These are phyloP conservation scores for Mormyrus proboscirostris DNA, from an alignment of 2,797 vertebrate genomes.

Conservation along the genomic window DNA sequence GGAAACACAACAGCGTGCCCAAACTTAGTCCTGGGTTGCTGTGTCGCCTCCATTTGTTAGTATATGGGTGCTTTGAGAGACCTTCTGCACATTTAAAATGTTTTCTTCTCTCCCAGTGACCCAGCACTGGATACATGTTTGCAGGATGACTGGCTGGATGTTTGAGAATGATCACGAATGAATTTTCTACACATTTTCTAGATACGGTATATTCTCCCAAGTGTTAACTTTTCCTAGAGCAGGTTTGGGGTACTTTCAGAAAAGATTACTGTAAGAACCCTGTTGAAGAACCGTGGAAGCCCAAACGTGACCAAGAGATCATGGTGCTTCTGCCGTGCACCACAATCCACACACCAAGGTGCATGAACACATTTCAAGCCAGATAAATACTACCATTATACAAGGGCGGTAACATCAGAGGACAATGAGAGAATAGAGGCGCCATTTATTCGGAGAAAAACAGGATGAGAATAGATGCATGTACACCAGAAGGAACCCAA, in stretches of 20 bases:
- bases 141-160: background rate
- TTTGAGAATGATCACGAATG: background rate
- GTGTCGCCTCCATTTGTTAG: background rate
- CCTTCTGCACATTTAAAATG: background rate
- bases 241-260: background rate
- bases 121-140: background rate
- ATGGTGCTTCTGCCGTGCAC: background rate
- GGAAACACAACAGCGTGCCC: background rate
- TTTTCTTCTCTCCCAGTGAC: background rate
- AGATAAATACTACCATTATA: background rate
- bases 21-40: background rate
- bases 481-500: background rate
- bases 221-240: background rate
- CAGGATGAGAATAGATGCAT: background rate
- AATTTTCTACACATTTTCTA: background rate
- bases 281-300: background rate
- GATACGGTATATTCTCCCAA: background rate
- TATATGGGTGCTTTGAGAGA: background rate
- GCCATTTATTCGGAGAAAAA: slow-evolving; percentile 4
- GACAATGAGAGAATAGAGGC: background rate
- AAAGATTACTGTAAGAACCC: background rate
- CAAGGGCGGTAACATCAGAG: background rate
- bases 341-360: background rate
- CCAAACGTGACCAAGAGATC: background rate
- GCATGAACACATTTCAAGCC: background rate